Base-by-base conservation (phyloP, 2,888 invertebrate genomes). In the Oxycera nigricornis region DNA sequence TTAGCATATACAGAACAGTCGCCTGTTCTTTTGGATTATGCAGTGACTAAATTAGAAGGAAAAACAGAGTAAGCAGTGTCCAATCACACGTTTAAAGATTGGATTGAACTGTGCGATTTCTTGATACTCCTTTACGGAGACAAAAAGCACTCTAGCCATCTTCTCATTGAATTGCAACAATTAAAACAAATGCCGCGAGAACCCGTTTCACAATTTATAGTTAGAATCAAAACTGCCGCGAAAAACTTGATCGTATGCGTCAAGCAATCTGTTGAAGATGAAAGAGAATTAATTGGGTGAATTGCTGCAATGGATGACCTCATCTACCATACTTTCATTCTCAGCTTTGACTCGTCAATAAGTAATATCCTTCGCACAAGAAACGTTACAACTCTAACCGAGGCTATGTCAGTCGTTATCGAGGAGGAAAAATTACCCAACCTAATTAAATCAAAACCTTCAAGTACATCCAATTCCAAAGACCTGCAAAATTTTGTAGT, bases 301-400 rank as follows among this genome's bases (percentile, higher is more conserved):
- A 24, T 73, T 14, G 67, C 73, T 39, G 30, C 73, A 22, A 67
- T 67, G 67, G 55, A 65, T n/a, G 73, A 73, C 6, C 50, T 73
- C 24, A 62, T 59, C 14, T 31, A 62, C 1, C 73, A 73, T 46
- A 73, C 73, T 24, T 67, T 73, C 9, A 35, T 67, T n/a, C 20
- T 73, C 9, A 73, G 61, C 55, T 2, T 65, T 11, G 61, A 67
- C 26, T 55, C 73, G 11, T 11, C 46, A 9, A 73, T 73, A 11
- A 73, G 73, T 22, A 41, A 55, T 28, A 67, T 73, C 50, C 35
- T 73, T 7, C 14, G 73, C 17, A 67, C 73, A 20, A 30, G 67
- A 41, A 50, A 73, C 11, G 61, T 73, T 2, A 52, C 14, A 4
- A 55, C 55, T 9, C 26, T 73, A 20, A 35, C 35, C 35, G 35